Base-by-base conservation (phyloP, 2,888 invertebrate genomes). In the Baccha elongata region DNA sequence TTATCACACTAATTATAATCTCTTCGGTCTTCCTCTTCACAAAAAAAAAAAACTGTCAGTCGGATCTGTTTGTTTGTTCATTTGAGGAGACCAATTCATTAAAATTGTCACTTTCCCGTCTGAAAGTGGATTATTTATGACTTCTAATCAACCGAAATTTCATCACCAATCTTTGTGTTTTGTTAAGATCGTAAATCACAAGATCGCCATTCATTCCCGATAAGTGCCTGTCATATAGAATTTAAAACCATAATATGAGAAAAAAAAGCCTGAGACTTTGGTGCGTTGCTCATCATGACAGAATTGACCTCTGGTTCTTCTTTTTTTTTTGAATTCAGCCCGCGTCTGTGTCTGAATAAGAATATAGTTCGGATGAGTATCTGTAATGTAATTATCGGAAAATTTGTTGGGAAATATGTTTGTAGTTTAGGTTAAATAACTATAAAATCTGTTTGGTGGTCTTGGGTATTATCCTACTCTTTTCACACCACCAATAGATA, bases 91-190 rank as follows among this genome's bases (percentile, higher is more conserved):
- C 64, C 83, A 83, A 83, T 83, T 83, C 76, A 83, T 83, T 78
- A 83, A 83, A 83, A 76, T 83, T 83, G 83, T 83, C 83, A 83
- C 65, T 71, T 55, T 50, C 32, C 65, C 35, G 78, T 65, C 72
- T 26, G 50, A 42, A 55, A 53, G 13, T 35, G 65, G 62, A 68
- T 83, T 76, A 83, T 83, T 83, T 83, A 83, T 83, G 62, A 50
- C 67, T 42, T 62, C 68, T 78, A 83, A 83, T 83, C 83, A 78
- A 73, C 83, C 68, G 29, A 83, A 76, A 78, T 83, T 76, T 83
- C 76, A 78, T 73, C 78, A 62, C 37, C 58, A 52, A 5, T 76
- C 62, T 64, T 37, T 62, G 65, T 48, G 19, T 44, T 26, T 42
- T 42, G 50, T 35, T 29, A 76, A 50, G 76, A 72, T 73, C 72